phyloP scores from a whole-genome alignment of 1,140 invertebrate genomes.

The Stratiolaelaps scimitus region DNA sequence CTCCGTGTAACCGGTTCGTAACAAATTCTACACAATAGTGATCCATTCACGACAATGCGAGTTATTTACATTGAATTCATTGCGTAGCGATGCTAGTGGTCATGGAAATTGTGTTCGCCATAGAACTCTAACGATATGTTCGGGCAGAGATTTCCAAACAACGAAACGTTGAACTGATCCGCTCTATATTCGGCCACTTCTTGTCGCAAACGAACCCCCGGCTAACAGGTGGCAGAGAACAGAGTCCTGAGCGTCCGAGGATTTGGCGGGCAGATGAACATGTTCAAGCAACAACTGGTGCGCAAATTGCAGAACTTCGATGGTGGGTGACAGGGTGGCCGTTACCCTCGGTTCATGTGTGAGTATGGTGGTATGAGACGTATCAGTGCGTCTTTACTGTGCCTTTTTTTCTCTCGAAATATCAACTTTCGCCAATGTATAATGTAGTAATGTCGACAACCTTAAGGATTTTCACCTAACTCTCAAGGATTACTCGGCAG shows the following conservation, averaged over 20 bases:
- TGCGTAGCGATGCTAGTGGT: no score
- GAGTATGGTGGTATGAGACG: not conserved
- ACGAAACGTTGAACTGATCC: not conserved
- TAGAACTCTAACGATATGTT: no score
- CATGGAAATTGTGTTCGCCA: no score
- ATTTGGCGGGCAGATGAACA: not conserved
- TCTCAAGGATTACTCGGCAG: no score
- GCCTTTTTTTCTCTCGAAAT: not conserved
- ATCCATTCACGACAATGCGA: no score
- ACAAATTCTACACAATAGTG: not conserved
- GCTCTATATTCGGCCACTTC: not conserved
- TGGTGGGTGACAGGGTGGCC: conserved; percentile 5
- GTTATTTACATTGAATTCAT: no score
- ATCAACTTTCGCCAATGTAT: no score
- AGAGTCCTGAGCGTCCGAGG: conserved; percentile 4
- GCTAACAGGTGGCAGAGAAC: not conserved
- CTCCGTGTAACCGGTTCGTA: not conserved
- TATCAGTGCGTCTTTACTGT: not conserved
- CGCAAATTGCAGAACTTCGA: not conserved
- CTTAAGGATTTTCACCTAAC: no score
- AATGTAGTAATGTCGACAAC: no score
- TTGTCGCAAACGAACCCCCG: not conserved
- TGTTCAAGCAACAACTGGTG: not conserved
- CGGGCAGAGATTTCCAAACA: not conserved
- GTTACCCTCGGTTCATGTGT: conserved; percentile 12